Evolutionary conservation across 2,113 vertebrate species (phyloP).

Genomic region (Cnemophilus loriae): DNA sequence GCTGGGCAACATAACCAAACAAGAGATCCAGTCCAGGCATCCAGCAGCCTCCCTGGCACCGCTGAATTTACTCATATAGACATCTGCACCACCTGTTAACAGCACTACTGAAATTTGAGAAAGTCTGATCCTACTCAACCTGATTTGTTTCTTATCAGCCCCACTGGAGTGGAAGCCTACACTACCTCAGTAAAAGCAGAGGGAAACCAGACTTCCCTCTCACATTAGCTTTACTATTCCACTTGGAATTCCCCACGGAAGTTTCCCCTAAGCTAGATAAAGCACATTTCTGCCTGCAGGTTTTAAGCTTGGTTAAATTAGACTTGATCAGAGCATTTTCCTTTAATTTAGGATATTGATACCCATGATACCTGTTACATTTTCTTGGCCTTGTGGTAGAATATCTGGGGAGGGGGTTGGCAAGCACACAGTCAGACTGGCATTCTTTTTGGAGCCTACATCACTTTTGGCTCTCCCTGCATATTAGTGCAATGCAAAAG

Average conservation of each 20-base stretch:
- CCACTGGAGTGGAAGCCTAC: not conserved
- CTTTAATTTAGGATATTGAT: not conserved
- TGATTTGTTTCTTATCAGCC: not conserved
- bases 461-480: not conserved
- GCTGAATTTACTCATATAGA: not conserved
- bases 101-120: not conserved
- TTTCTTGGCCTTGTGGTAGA: not conserved
- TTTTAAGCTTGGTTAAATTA: not conserved
- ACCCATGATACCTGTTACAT: not conserved
- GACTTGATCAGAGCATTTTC: not conserved
- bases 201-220: not conserved
- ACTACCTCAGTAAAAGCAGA: not conserved
- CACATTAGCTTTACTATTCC: not conserved
- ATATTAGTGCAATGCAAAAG: not conserved
- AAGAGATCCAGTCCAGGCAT: not conserved
- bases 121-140: not conserved
- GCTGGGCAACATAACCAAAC: not conserved
- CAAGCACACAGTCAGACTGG: not conserved
- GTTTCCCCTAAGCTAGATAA: not conserved
- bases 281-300: not conserved
- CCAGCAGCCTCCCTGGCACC: not conserved
- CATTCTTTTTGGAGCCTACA: not conserved
- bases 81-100: not conserved
- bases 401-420: not conserved
- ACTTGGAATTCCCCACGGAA: not conserved